phyloP scores from a whole-genome alignment of 1,140 invertebrate species.

The Anadara kagoshimensis region DNA sequence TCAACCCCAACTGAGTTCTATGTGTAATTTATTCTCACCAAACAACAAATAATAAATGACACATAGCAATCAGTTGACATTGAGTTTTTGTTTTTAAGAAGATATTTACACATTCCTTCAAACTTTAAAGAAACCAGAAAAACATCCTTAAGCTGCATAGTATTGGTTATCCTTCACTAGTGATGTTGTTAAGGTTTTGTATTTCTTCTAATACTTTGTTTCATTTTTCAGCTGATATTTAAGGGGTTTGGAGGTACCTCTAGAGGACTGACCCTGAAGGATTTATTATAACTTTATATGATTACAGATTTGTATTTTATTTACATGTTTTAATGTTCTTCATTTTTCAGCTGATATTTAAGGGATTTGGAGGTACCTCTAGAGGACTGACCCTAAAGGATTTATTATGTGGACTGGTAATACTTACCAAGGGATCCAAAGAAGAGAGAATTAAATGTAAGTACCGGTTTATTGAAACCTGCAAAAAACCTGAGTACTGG shows the following conservation, averaged over 20 bases:
- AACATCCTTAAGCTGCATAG: too few species aligned
- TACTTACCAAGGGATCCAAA: constrained; percentile 86
- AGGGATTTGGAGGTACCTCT: constrained; percentile 85
- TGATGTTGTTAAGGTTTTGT: too few species aligned
- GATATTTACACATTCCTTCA: too few species aligned
- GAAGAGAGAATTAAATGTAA: constrained; percentile 91
- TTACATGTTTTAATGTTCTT: not conserved
- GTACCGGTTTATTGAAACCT: constrained; percentile 35
- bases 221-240: constrained; percentile 80
- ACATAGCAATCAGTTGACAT: too few species aligned
- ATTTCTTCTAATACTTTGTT: not conserved
- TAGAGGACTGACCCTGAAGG: constrained; percentile 88
- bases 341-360: constrained; percentile 80
- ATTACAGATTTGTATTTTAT: too few species aligned
- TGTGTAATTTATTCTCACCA: too few species aligned
- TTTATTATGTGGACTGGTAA: constrained; percentile 86
- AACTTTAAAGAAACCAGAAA: too few species aligned
- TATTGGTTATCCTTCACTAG: too few species aligned
- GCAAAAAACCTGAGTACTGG: not conserved
- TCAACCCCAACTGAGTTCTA: too few species aligned
- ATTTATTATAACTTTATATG: too few species aligned
- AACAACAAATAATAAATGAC: too few species aligned
- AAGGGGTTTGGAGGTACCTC: constrained; percentile 86
- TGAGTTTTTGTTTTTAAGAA: too few species aligned
- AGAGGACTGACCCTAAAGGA: constrained; percentile 90